phyloP scores from a whole-genome alignment of 2,797 vertebrate genomes.

The Alauda arvensis region DNA sequence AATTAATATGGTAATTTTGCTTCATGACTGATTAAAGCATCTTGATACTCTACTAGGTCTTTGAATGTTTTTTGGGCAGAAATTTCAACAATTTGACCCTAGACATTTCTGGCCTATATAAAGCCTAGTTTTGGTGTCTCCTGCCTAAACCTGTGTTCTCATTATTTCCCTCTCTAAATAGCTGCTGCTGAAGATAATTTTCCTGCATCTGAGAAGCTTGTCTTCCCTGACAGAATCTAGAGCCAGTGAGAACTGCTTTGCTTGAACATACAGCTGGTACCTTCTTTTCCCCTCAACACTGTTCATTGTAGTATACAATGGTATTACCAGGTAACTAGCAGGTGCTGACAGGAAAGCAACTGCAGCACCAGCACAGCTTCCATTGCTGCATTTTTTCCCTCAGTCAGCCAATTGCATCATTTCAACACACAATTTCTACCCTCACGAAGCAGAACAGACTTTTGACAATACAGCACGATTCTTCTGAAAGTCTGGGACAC shows the following conservation, averaged over 20 bases:
- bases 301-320: background rate
- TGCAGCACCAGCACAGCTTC: background rate
- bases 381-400: background rate
- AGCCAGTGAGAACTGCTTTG: background rate
- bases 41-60: background rate
- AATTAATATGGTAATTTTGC: background rate
- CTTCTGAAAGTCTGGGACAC: background rate
- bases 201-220: background rate
- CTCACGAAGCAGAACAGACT: accelerated
- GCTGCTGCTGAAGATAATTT: background rate
- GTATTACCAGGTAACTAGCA: background rate
- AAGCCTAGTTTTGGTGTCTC: background rate
- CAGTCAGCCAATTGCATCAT: background rate
- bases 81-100: background rate
- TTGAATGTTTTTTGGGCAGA: background rate
- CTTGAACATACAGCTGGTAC: background rate
- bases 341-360: background rate
- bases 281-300: accelerated
- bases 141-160: background rate
- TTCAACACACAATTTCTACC: background rate
- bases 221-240: background rate
- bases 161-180: background rate
- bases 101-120: background rate
- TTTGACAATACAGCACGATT: accelerated
- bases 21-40: background rate